Evolutionary conservation across 2,113 vertebrate species (phyloP), one percentile per base, ranked within the genome.

Genomic region (Pholis gunnellus): DNA sequence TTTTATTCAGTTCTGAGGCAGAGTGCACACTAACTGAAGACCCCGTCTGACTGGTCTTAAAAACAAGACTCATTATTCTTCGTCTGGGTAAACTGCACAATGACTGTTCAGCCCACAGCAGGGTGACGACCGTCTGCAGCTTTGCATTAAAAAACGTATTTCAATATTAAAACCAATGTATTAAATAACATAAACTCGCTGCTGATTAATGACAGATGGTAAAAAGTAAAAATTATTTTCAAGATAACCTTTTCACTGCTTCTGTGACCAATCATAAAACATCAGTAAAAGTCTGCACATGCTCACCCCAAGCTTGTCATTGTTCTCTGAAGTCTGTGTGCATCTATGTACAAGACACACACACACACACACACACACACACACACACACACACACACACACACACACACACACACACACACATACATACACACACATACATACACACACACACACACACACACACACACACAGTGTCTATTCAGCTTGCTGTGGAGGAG

Each of bases 391-490:
- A 27, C 54, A 27, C 54, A 27, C 54, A 27, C 56, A 15, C 56
- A 29, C 25, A 27, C 31, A 52, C 50, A 29, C 63, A 60, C 73
- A 56, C 50, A 36, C 59, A 31, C 57, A 34, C 68, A 82, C 70
- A 76, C 66, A 69, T 64, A 61, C 74, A 79, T 22, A 67, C 65
- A 70, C 64, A 17, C 60, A 74, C 75, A 68, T 66, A 63, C 38
- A 40, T 59, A 42, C 57, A 78, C 48, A 75, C 73, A 80, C 75
- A 72, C 66, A 79, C 66, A 71, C 82, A 73, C 40, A 46, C 65
- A 77, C 60, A 59, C 57, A 68, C 71, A 48, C 78, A 76, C 59
- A 75, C 63, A 78, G 2, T 48, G 1, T 75, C 86, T 94, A 95
- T 1, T 94, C 90, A 1, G 67, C 27, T 27, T 72, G 87, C 56